A percentile compares a stretch with the other conserved stretches of the same genome.
Evolutionary conservation across 1,140 invertebrate genomes (phyloP).

Genomic region (Drosophila pseudoananassae): DNA sequence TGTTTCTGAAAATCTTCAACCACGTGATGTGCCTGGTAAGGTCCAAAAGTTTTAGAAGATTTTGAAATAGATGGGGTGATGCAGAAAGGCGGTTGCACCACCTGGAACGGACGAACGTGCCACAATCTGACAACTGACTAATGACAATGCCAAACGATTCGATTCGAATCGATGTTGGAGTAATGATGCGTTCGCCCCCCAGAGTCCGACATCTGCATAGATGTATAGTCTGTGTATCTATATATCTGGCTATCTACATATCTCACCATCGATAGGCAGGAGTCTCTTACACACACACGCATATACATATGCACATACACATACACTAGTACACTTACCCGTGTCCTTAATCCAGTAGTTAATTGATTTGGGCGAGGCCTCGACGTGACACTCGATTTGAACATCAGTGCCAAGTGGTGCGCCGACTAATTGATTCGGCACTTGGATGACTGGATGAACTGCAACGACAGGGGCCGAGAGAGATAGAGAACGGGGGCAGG

Average conservation of each 20-base stretch:
- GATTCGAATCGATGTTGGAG: constrained; percentile 73
- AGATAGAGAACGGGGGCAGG: neutral
- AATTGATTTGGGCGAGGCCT: constrained; percentile 94
- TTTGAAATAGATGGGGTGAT: too few relatives aligned
- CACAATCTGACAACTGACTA: constrained; percentile 68
- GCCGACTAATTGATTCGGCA: constrained; percentile 94
- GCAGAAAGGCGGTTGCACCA: too few relatives aligned
- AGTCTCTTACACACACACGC: constrained; percentile 10
- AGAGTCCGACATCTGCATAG: constrained; percentile 48
- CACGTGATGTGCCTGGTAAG: too few relatives aligned
- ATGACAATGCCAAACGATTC: constrained; percentile 61
- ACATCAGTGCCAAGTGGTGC: constrained; percentile 94
- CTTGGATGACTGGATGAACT: constrained; percentile 95
- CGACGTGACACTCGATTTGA: constrained; percentile 94
- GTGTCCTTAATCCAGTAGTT: constrained; percentile 94
- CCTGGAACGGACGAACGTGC: constrained; percentile 42
- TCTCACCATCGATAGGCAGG: constrained; percentile 18
- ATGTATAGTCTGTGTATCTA: constrained; percentile 19
- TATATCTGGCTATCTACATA: neutral
- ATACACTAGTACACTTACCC: constrained; percentile 85
- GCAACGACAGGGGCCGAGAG: constrained; percentile 68
- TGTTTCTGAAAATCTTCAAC: too few relatives aligned
- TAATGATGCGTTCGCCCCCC: constrained; percentile 62
- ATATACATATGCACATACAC: too few relatives aligned
- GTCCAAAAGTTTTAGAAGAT: too few relatives aligned